Percentiles rank a stretch among this genome's conserved stretches.
Evolutionary conservation across 2,797 vertebrate species (phyloP).

Genomic region (Hyperoplus immaculatus): DNA sequence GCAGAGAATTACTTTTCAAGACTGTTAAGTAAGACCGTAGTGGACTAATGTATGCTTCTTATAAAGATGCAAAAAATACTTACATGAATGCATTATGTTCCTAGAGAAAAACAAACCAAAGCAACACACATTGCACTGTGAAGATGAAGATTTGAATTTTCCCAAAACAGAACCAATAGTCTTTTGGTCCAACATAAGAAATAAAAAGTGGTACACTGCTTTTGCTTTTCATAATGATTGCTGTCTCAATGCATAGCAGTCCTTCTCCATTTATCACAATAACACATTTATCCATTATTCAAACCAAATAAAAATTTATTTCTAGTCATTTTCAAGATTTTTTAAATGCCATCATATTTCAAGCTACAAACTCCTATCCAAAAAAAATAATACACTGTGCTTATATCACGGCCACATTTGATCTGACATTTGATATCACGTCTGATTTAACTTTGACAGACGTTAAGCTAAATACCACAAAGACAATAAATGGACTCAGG

Average conservation of each 20-base stretch:
- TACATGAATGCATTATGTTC: not conserved
- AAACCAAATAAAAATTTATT: not conserved
- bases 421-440: slow-evolving; percentile 38
- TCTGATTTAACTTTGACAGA: slow-evolving; percentile 64
- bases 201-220: not conserved
- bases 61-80: slow-evolving; percentile 6
- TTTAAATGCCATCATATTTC: not conserved
- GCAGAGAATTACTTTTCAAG: slow-evolving; percentile 3
- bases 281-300: not conserved
- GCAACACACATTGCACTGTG: not conserved
- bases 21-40: not conserved
- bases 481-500: slow-evolving; percentile 59
- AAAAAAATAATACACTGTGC: slow-evolving; percentile 22
- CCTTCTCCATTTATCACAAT: not conserved
- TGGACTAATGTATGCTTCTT: not conserved
- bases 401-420: slow-evolving; percentile 20
- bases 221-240: not conserved
- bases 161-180: not conserved
- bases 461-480: slow-evolving; percentile 71
- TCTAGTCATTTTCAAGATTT: not conserved
- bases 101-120: not conserved
- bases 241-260: not conserved
- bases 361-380: not conserved
- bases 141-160: not conserved
- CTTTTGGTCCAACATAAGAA: not conserved